Conservation (phyloP, 2,888 invertebrate species). For the Eupithecia dodoneata region DNA sequence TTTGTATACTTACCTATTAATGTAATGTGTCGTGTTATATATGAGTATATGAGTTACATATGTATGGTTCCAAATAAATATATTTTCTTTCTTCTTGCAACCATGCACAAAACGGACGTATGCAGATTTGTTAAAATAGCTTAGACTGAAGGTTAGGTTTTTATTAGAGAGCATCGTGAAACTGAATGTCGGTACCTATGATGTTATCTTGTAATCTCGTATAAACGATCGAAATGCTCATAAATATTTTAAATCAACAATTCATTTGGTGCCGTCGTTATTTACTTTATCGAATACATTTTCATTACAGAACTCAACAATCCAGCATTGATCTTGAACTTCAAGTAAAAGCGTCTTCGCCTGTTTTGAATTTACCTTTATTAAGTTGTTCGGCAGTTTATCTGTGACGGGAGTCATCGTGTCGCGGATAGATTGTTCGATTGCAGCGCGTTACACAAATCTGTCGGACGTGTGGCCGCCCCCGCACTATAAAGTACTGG, state of each 20-base stretch:
- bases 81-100: background rate
- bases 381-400: slow-evolving; percentile 46
- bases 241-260: slow-evolving; percentile 28
- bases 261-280: slow-evolving; percentile 17
- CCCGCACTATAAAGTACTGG: slow-evolving; percentile 71
- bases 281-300: slow-evolving; percentile 31
- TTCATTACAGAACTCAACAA: slow-evolving; percentile 36
- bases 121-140: background rate
- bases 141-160: background rate
- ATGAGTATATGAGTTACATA: too few species aligned
- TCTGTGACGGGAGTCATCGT: slow-evolving; percentile 54
- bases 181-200: background rate
- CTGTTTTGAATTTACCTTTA: slow-evolving; percentile 47
- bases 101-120: background rate
- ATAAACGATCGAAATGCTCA: background rate
- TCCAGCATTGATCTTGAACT: slow-evolving; percentile 38
- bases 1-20: too few species aligned
- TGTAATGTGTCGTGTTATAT: too few species aligned
- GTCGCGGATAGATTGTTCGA: slow-evolving; percentile 62
- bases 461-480: slow-evolving; percentile 67
- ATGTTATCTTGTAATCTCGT: background rate
- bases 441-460: slow-evolving; percentile 66
- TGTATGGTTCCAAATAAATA: too few species aligned
- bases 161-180: background rate
- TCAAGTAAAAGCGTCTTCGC: slow-evolving; percentile 45